Conservation (phyloP, 2,888 invertebrate species). For the Elegia similella region DNA sequence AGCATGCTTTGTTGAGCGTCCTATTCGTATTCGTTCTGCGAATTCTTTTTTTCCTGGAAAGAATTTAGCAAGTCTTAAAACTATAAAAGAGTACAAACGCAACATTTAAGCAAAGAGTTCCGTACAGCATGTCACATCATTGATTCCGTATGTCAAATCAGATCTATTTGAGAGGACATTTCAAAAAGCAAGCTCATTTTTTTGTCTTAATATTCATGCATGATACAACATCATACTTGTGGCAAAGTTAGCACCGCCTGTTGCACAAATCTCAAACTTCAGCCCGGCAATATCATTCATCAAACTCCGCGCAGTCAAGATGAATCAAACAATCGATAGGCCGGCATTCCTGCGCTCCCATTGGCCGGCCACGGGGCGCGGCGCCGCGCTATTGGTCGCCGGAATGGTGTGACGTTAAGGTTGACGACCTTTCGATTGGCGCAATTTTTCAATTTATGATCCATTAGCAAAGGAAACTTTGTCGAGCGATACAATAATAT, state of each 20-base stretch:
- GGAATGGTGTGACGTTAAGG: slow-evolving; percentile 55
- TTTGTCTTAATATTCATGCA: too few species aligned
- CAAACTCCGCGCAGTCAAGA: background rate
- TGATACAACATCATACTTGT: too few species aligned
- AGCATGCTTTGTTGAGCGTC: too few species aligned
- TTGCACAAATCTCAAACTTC: background rate
- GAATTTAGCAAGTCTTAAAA: too few species aligned
- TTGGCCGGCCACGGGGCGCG: background rate
- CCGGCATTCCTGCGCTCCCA: background rate
- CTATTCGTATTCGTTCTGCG: too few species aligned
- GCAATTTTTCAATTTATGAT: slow-evolving; percentile 65
- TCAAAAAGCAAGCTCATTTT: too few species aligned
- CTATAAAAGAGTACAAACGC: too few species aligned
- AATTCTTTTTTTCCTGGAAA: too few species aligned
- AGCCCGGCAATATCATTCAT: background rate
- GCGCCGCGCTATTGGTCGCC: slow-evolving; percentile 47
- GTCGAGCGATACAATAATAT: background rate
- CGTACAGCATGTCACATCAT: too few species aligned
- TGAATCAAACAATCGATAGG: slow-evolving; percentile 6
- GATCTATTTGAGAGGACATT: too few species aligned
- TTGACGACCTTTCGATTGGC: slow-evolving; percentile 60
- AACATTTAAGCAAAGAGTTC: too few species aligned
- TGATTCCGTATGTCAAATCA: too few species aligned
- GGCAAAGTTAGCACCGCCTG: background rate
- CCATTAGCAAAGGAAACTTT: slow-evolving; percentile 25